Evolutionary conservation across 2,113 vertebrate species (phyloP).

Genomic region (Trinectes maculatus): DNA sequence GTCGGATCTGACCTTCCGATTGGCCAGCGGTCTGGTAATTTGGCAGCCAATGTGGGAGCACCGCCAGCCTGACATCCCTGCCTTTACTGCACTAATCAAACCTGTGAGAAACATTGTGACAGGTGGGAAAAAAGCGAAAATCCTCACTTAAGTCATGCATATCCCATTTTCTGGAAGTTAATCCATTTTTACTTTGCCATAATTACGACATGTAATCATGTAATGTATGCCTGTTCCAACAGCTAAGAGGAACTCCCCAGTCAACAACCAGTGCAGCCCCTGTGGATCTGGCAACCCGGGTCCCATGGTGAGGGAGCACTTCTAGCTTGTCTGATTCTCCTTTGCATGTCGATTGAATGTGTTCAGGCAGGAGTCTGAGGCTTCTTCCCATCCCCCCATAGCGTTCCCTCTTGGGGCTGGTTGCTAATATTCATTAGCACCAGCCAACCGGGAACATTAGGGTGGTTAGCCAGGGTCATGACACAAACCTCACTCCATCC

Average conservation of each 20-base stretch:
- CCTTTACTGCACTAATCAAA: constrained; percentile 93
- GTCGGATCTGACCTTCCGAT: constrained; percentile 95
- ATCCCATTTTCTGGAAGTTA: background rate
- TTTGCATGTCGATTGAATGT: constrained; percentile 39
- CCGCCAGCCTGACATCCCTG: constrained; percentile 93
- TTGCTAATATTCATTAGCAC: constrained; percentile 65
- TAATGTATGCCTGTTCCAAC: constrained; percentile 27
- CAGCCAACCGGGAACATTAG: constrained; percentile 45
- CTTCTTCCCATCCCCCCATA: constrained; percentile 21
- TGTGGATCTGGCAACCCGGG: constrained; percentile 87
- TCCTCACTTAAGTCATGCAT: accelerated
- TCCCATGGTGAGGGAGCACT: constrained; percentile 70
- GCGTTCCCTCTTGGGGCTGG: background rate
- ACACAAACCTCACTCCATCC: constrained; percentile 18
- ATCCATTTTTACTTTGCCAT: constrained; percentile 1
- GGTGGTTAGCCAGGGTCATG: constrained; percentile 32
- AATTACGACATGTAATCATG: constrained; percentile 40
- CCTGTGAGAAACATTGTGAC: constrained; percentile 93
- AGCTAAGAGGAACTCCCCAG: constrained; percentile 96
- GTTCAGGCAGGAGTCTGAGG: constrained; percentile 26
- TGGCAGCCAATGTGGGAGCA: constrained; percentile 99
- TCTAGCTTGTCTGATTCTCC: constrained; percentile 7
- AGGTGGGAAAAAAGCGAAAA: constrained; percentile 77
- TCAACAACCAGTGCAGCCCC: constrained; percentile 87
- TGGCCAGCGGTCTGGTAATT: constrained; percentile 95